Conservation (phyloP, 1,140 invertebrate species). For the Mesaphorura yosii region DNA sequence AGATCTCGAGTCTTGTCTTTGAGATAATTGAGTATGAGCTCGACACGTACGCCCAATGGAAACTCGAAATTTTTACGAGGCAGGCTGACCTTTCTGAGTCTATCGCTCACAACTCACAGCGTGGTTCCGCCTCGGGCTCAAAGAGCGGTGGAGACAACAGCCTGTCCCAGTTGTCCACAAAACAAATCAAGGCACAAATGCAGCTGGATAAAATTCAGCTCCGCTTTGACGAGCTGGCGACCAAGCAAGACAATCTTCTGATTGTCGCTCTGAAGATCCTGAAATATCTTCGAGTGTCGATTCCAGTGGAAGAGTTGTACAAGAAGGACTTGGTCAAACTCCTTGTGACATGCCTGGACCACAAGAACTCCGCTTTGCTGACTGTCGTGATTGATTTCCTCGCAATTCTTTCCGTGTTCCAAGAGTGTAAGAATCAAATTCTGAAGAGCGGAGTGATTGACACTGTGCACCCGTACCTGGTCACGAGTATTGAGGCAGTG, state of each 20-base stretch:
- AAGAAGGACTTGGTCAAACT: too few species aligned
- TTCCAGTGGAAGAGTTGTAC: too few species aligned
- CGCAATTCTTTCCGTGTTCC: slow-evolving; percentile 86
- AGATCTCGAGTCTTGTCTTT: slow-evolving; percentile 71
- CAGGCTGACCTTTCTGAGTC: slow-evolving; percentile 1
- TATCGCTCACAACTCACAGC: too few species aligned
- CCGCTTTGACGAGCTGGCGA: slow-evolving; percentile 67
- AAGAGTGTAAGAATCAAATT: slow-evolving; percentile 67
- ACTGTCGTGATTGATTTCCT: slow-evolving; percentile 87
- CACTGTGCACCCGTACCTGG: too few species aligned
- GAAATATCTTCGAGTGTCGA: too few species aligned
- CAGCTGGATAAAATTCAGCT: slow-evolving; percentile 54
- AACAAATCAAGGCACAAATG: slow-evolving; percentile 33
- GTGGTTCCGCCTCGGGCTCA: too few species aligned
- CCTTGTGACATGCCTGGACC: slow-evolving; percentile 75
- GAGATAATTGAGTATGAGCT: slow-evolving; percentile 91
- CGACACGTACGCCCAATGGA: slow-evolving; percentile 83
- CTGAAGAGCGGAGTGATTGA: slow-evolving; percentile 42
- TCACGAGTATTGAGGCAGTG: too few species aligned
- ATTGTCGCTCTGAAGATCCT: too few species aligned
- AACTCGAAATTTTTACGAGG: slow-evolving; percentile 74
- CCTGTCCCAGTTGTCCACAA: too few species aligned
- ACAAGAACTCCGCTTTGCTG: slow-evolving; percentile 74
- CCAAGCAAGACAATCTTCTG: slow-evolving; percentile 83
- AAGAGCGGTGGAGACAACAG: slow-evolving; percentile 5